These are phyloP conservation scores for Plecturocebus donacophilus DNA, from an alignment of 2,113 vertebrate species.

Conservation along the genomic window DNA sequence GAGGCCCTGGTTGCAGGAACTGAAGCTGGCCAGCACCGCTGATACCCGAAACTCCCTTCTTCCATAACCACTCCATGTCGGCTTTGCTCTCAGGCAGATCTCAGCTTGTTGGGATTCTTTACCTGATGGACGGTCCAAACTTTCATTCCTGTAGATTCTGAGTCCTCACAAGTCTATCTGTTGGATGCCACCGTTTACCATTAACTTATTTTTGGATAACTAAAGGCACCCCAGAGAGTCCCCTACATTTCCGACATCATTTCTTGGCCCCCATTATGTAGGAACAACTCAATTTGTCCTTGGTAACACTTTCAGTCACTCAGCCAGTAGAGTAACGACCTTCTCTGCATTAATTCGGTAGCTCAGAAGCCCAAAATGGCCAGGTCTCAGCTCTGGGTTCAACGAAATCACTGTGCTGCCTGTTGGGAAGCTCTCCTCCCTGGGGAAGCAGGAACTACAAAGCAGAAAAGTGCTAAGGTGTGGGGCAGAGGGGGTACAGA, in stretches of 20 bases:
- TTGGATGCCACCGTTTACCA: neutral
- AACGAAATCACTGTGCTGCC: neutral
- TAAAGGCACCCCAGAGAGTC: neutral
- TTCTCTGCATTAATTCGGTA: neutral
- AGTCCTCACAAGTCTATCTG: neutral
- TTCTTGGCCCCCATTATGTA: neutral
- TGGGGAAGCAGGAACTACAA: neutral
- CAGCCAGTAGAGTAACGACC: no score
- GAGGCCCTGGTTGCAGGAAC: neutral
- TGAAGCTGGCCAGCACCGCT: rapidly evolving
- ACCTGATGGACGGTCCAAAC: neutral
- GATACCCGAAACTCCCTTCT: neutral
- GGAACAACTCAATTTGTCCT: neutral
- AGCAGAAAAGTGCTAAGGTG: neutral
- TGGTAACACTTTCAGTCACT: neutral
- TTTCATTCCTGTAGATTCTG: neutral
- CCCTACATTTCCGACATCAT: neutral
- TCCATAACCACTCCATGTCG: neutral
- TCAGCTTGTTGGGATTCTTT: neutral
- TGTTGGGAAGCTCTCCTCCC: neutral
- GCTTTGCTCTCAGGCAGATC: neutral
- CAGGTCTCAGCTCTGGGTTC: neutral
- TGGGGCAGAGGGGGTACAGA: neutral
- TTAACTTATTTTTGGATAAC: neutral
- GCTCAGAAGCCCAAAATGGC: neutral